Conservation (phyloP, 1,140 invertebrate genomes). For the Himalopsyche phryganea region DNA sequence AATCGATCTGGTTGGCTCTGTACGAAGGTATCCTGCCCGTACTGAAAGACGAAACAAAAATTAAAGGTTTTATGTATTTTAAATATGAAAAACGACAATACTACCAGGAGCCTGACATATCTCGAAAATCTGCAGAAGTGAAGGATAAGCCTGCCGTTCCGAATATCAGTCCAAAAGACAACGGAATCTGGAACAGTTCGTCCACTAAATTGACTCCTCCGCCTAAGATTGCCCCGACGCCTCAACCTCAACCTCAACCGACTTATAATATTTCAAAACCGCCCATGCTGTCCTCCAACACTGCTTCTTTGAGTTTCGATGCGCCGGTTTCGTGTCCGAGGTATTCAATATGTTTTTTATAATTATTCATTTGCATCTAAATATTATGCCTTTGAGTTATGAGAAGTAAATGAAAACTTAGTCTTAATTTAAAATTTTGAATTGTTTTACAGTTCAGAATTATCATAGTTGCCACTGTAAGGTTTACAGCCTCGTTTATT, state of each 20-base stretch:
- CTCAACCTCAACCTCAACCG: background rate
- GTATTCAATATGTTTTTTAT: conserved; percentile 10
- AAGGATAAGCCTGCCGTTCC: conserved; percentile 16
- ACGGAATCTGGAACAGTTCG: conserved; percentile 25
- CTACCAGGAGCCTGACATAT: conserved; percentile 40
- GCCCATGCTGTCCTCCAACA: background rate
- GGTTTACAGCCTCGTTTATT: background rate
- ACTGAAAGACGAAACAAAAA: conserved; percentile 70
- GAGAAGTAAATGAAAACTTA: no score
- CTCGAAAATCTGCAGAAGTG: conserved; percentile 6
- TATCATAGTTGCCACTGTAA: no score
- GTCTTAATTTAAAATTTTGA: no score
- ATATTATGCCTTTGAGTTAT: background rate
- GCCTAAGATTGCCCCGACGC: background rate
- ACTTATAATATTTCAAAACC: conserved; percentile 10
- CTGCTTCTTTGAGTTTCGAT: conserved; percentile 3
- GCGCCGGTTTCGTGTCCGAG: conserved; percentile 13
- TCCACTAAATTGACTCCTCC: conserved; percentile 1
- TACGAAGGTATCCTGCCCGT: conserved; percentile 69
- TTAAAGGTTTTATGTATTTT: conserved; percentile 87
- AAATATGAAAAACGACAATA: conserved; percentile 90
- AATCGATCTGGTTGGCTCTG: conserved; percentile 85
- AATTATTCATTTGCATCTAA: background rate
- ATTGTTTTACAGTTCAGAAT: no score
- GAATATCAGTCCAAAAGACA: conserved; percentile 15